These are phyloP conservation scores for Ctenopoma kingsleyae DNA, from an alignment of 2,797 vertebrate species.

Conservation along the genomic window DNA sequence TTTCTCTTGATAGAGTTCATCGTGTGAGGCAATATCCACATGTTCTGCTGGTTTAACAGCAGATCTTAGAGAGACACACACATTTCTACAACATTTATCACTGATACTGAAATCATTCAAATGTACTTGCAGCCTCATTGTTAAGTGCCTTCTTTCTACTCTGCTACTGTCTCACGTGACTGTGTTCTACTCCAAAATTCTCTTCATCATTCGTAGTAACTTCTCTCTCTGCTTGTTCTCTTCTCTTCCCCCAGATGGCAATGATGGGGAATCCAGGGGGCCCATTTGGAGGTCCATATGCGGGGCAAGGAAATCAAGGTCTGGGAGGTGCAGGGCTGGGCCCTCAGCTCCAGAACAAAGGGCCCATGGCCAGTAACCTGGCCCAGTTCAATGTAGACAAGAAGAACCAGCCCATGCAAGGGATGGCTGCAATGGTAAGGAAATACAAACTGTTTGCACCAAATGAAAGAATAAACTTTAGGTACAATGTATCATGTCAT, in stretches of 20 bases:
- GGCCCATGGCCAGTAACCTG: constrained; percentile 91
- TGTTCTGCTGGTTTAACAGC: constrained; percentile 2
- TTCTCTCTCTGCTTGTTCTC: neutral
- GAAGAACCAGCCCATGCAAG: constrained; percentile 91
- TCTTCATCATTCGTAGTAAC: neutral
- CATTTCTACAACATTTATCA: neutral
- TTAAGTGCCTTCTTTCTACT: neutral
- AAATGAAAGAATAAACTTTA: neutral
- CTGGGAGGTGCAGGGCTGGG: constrained; percentile 91
- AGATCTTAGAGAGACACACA: neutral
- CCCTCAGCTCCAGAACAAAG: constrained; percentile 94
- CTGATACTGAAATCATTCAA: neutral
- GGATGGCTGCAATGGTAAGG: constrained; percentile 93
- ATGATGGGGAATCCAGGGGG: constrained; percentile 92
- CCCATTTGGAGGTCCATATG: constrained; percentile 91
- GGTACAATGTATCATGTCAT: neutral
- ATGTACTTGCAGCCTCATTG: neutral
- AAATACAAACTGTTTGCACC: neutral
- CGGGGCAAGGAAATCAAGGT: constrained; percentile 90
- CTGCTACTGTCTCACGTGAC: neutral
- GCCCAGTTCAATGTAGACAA: constrained; percentile 95
- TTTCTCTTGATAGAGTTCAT: neutral
- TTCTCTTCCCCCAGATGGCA: constrained; percentile 87
- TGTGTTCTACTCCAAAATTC: neutral
- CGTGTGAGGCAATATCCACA: constrained; percentile 7